Conservation (phyloP, 2,888 invertebrate genomes). For the Sialis fuliginosa region DNA sequence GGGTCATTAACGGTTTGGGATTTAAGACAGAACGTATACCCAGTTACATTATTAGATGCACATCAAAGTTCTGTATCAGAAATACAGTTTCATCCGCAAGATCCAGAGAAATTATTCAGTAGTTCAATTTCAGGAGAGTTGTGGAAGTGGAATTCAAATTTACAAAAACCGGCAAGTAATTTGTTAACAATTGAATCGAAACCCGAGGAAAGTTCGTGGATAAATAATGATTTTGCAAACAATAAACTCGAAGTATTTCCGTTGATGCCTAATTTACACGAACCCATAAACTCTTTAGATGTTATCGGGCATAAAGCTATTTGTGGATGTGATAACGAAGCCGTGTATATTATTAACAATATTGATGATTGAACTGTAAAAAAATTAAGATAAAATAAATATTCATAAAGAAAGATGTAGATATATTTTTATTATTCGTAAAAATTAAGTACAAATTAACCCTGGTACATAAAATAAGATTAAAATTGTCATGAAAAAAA, state of each 20-base stretch:
- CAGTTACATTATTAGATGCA: conserved; percentile 65
- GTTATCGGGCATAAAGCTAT: conserved; percentile 55
- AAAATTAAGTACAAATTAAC: no score
- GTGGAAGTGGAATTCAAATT: conserved; percentile 75
- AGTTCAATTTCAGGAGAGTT: conserved; percentile 68
- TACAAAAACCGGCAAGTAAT: conserved; percentile 9
- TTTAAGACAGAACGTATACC: conserved; percentile 63
- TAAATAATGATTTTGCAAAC: conserved; percentile 49
- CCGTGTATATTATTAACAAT: conserved; percentile 62
- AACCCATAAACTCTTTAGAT: conserved; percentile 69
- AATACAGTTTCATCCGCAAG: conserved; percentile 70
- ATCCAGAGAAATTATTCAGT: conserved; percentile 70
- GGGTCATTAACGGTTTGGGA: conserved; percentile 84
- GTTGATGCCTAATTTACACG: conserved; percentile 53
- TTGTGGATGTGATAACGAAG: conserved; percentile 80
- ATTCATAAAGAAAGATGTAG: no score
- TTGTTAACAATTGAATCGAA: conserved; percentile 4
- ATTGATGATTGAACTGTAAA: conserved; percentile 21
- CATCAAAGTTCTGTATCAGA: conserved; percentile 64
- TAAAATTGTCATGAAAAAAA: no score
- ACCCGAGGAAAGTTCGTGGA: conserved; percentile 35
- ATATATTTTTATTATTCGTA: no score
- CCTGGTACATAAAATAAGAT: no score
- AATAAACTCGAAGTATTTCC: conserved; percentile 52
- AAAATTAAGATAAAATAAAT: no score